Percentiles rank a stretch among this genome's conserved stretches.
phyloP scores from a whole-genome alignment of 2,888 invertebrate genomes.

The Cerastis leucographa region DNA sequence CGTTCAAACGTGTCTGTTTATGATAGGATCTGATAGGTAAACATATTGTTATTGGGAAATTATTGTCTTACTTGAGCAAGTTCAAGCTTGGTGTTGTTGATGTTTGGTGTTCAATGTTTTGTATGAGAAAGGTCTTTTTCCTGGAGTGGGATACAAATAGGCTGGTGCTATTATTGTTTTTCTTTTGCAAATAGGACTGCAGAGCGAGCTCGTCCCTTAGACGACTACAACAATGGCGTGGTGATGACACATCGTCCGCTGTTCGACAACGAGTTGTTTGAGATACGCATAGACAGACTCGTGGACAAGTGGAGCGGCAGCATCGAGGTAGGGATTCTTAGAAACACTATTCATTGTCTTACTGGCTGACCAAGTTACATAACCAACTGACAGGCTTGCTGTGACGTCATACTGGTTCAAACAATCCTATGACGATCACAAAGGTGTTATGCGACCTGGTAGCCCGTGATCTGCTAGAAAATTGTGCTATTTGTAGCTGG shows the following conservation, averaged over 20 bases:
- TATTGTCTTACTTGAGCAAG: slow-evolving; percentile 1
- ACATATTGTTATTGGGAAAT: slow-evolving; percentile 8
- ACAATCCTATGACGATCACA: neutral
- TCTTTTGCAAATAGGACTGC: slow-evolving; percentile 91
- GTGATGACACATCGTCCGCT: slow-evolving; percentile 98
- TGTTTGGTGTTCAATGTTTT: neutral
- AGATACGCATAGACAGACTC: slow-evolving; percentile 97
- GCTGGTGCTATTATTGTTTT: neutral
- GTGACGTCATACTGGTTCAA: neutral
- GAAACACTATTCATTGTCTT: neutral
- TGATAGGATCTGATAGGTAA: slow-evolving; percentile 10
- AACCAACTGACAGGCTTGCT: neutral
- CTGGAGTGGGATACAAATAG: neutral
- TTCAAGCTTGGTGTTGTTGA: no score
- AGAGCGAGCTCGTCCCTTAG: slow-evolving; percentile 96
- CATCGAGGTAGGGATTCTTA: slow-evolving; percentile 91
- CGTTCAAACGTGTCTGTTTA: slow-evolving; percentile 14
- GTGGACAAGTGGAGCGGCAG: slow-evolving; percentile 99
- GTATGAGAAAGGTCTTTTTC: neutral
- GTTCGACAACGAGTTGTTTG: slow-evolving; percentile 97
- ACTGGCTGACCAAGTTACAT: neutral
- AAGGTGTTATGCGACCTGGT: neutral
- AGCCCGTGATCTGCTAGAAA: neutral
- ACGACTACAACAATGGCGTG: slow-evolving; percentile 99
- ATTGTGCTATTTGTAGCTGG: neutral